Evolutionary conservation across 2,797 vertebrate genomes (phyloP), one percentile per base, ranked within the genome.

Genomic region (Lutra lutra): DNA sequence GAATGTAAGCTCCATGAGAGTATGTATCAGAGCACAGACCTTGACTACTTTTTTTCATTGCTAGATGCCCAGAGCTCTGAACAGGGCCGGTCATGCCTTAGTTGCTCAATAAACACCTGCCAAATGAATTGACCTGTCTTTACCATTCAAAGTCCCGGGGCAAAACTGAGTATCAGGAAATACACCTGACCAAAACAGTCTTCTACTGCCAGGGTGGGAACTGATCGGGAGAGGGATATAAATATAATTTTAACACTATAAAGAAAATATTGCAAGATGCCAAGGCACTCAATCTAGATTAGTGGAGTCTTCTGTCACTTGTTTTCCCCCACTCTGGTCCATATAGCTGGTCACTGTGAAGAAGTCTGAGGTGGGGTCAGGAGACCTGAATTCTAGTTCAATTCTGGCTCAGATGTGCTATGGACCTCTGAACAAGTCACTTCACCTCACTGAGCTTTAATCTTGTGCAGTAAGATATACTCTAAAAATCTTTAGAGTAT

Each of bases 141-240:
- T 48, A 85, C 88, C 23, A 43, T 70, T 92, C 86, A 95, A 86
- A 93, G 70, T 5, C n/a, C 58, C n/a, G 75, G 51, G 93, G 58
- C n/a, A 95, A 97, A 95, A 18, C 7, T 83, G 56, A 91, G 7
- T 86, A 89, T 46, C 11, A 89, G 83, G 46, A 96, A 95, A 96
- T 86, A 70, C n/a, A 88, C 3, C 18, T 51, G 35, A 91, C 78
- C 87, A 91, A 86, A 95, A 94, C 5, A 92, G 68, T 32, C 17
- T 91, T 91, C 86, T 92, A 83, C 12, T 73, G 62, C 62, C 2
- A 7, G 32, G 51, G 51, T 54, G 29, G 51, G 51, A 54, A 54
- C 1, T 17, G 14, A 18, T 18, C 29, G 80, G 46, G 3, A 23
- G 12, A 15, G 23, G 66, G 5, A 58, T 40, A 2, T 23, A 77